Base-by-base conservation (phyloP, 2,888 invertebrate species). In the Scaptodrosophila latifasciaeformis region DNA sequence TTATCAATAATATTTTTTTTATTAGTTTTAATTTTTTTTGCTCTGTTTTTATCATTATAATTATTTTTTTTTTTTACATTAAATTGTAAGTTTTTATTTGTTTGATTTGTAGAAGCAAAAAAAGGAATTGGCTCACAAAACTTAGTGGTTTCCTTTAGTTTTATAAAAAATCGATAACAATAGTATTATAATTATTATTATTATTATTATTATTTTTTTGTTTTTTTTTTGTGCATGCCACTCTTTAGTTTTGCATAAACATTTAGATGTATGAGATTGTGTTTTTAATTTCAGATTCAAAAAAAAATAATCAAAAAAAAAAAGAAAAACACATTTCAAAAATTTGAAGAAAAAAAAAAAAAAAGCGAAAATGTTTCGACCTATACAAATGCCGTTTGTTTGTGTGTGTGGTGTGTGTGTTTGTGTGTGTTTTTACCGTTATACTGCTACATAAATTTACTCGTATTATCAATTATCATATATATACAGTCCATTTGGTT, bases 1-100 rank as follows among this genome's bases (percentile, higher is more conserved):
- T 65, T 62, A 63, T 74, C 70, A 79, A 71, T 79, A 70, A 75
- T 68, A 77, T 70, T 58, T 82, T 78, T 81, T 82, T 84, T 82
- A 84, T 82, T 84, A 82, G 81, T 76, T 70, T 70, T 62, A 54
- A 49, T 61, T 63, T 53, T 52, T 57, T 43, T 35, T 43, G 29
- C 47, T 43, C 17, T 27, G 30, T 44, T 55, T 49, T 49, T 46
- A n/a, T 51, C 45, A 58, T 52, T 29, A 40, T 59, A 35, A 10
- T 59, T 56, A 48, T 59, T 59, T 46, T 58, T 57, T 58, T 59
- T 54, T 59, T 78, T 68, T 66, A 63, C 61, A 63, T 65, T 70
- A 63, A 71, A 61, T 62, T 37, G 31, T 24, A 7, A 7, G 24
- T 3, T 5, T 53, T 58, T 55, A 50, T 57, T 70, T 66, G 43